Conservation (phyloP, 1,140 invertebrate species). For the Drosophila kepulauana region DNA sequence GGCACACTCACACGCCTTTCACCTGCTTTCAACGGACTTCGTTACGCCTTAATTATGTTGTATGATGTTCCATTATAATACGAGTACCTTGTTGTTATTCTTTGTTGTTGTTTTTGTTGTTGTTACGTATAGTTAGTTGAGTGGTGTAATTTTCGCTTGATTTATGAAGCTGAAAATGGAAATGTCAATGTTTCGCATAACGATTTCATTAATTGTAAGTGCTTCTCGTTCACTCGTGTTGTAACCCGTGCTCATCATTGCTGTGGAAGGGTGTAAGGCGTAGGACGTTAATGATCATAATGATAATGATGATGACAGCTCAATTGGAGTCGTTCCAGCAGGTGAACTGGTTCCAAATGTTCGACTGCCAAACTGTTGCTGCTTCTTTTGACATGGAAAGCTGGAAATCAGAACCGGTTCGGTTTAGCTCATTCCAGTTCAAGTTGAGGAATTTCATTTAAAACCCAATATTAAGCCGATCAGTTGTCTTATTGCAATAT, state of each 20-base stretch:
- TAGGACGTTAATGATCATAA: slow-evolving; percentile 40
- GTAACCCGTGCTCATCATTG: slow-evolving; percentile 45
- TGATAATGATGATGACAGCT: slow-evolving; percentile 63
- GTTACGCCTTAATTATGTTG: slow-evolving; percentile 81
- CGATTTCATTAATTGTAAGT: slow-evolving; percentile 80
- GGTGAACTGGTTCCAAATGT: slow-evolving; percentile 24
- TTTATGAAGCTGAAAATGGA: slow-evolving; percentile 74
- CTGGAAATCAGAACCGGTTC: background rate
- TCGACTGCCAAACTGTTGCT: slow-evolving; percentile 10
- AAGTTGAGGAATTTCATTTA: background rate
- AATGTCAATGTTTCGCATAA: slow-evolving; percentile 82
- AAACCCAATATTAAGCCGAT: background rate
- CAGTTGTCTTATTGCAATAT: background rate
- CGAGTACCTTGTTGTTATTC: slow-evolving; percentile 6
- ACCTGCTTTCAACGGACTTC: slow-evolving; percentile 63
- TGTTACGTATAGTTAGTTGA: slow-evolving; percentile 32
- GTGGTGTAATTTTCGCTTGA: slow-evolving; percentile 77
- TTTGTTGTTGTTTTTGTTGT: slow-evolving; percentile 12
- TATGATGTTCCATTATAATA: slow-evolving; percentile 71
- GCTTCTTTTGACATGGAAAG: background rate
- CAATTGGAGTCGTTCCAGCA: slow-evolving; percentile 52
- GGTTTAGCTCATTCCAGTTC: background rate
- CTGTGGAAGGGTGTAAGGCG: slow-evolving; percentile 10
- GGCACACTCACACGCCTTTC: slow-evolving; percentile 79
- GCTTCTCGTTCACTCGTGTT: slow-evolving; percentile 18